phyloP scores from a whole-genome alignment of 2,797 vertebrate genomes.

The Alauda arvensis region DNA sequence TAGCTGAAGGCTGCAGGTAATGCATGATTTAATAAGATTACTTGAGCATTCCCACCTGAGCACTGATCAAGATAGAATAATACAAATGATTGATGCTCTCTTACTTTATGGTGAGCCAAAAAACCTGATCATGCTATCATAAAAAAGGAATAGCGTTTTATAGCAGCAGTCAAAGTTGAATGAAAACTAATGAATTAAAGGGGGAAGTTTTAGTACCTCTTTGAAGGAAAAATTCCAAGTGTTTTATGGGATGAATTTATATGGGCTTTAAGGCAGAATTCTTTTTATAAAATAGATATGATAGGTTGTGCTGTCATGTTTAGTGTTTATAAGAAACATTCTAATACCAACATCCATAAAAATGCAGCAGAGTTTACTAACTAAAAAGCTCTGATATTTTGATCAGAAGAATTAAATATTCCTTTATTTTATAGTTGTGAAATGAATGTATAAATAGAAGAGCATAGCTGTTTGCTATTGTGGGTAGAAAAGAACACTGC shows the following conservation, averaged over 20 bases:
- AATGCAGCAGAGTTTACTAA: not conserved
- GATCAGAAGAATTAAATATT: not conserved
- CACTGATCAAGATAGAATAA: slow-evolving; percentile 31
- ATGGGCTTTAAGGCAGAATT: not conserved
- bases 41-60: slow-evolving; percentile 38
- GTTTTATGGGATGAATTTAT: slow-evolving; percentile 29
- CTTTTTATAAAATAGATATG: not conserved
- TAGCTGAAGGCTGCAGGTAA: slow-evolving; percentile 17
- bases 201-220: slow-evolving; percentile 9
- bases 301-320: not conserved
- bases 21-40: slow-evolving; percentile 41
- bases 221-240: slow-evolving; percentile 10
- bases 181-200: slow-evolving; percentile 57
- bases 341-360: not conserved
- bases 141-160: slow-evolving; percentile 55
- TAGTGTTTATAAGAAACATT: not conserved
- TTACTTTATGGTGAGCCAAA: slow-evolving; percentile 46
- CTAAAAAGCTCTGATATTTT: not conserved
- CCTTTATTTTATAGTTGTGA: not conserved
- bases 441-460: not conserved
- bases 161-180: slow-evolving; percentile 50
- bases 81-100: slow-evolving; percentile 41
- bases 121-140: slow-evolving; percentile 30
- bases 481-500: not conserved
- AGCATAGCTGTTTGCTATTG: not conserved